phyloP scores from a whole-genome alignment of 2,113 vertebrate genomes.

The Ramphastos sulfuratus region DNA sequence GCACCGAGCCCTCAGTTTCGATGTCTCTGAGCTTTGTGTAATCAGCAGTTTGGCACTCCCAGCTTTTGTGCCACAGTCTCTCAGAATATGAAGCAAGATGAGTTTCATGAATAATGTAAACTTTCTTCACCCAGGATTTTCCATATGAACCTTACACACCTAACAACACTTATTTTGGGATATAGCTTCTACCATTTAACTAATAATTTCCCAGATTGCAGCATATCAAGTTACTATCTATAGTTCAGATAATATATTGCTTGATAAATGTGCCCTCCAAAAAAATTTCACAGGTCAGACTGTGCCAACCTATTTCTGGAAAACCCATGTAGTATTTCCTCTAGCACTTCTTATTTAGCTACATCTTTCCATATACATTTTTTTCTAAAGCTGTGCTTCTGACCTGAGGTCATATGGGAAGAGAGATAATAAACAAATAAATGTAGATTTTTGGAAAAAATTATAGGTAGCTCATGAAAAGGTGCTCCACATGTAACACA shows the following conservation, averaged over 20 bases:
- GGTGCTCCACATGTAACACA: not conserved
- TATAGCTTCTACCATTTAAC: not conserved
- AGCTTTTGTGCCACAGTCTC: not conserved
- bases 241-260: not conserved
- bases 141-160: not conserved
- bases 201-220: not conserved
- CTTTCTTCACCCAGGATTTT: not conserved
- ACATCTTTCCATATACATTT: not conserved
- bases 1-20: not conserved
- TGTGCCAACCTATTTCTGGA: not conserved
- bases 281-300: not conserved
- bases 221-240: not conserved
- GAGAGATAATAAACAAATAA: not conserved
- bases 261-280: not conserved
- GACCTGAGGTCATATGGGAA: not conserved
- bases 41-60: slow-evolving; percentile 17
- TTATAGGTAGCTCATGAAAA: not conserved
- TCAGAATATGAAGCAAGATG: not conserved
- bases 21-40: not conserved
- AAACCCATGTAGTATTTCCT: slow-evolving; percentile 1
- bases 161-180: not conserved
- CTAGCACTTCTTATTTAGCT: not conserved
- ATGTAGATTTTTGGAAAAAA: not conserved
- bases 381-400: not conserved
- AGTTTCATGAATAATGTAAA: not conserved